phyloP scores from a whole-genome alignment of 1,140 invertebrate species.

The Trinorchestia longiramus region DNA sequence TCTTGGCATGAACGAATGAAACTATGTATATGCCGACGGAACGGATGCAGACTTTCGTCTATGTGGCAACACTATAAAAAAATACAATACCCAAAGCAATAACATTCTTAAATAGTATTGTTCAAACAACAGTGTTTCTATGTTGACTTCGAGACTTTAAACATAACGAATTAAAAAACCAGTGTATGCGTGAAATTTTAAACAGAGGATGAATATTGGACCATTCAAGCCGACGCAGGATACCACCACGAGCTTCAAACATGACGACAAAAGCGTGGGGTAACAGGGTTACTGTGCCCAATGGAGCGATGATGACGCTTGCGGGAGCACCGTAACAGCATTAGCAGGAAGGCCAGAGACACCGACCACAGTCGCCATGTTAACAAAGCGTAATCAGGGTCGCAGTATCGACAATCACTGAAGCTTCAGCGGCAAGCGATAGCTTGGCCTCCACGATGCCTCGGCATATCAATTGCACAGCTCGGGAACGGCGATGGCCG shows the following conservation, averaged over 20 bases:
- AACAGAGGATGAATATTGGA: neutral
- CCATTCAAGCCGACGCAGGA: neutral
- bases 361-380: neutral
- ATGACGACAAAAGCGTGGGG: neutral
- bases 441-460: neutral
- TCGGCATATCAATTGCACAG: neutral
- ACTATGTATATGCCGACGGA: too few relatives aligned
- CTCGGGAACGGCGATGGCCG: neutral
- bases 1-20: too few relatives aligned
- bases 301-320: conserved; percentile 7
- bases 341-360: conserved; percentile 14
- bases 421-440: conserved; percentile 12
- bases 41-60: neutral
- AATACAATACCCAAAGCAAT: neutral
- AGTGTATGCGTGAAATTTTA: neutral
- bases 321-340: neutral
- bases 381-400: conserved; percentile 44
- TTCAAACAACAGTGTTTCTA: neutral
- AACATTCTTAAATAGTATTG: neutral
- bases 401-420: conserved; percentile 23
- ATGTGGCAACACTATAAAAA: too few relatives aligned
- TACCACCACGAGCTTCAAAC: neutral
- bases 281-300: conserved; percentile 29
- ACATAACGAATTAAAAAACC: neutral
- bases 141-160: neutral